Percentiles rank a stretch among this genome's conserved stretches.
Evolutionary conservation across 1,140 invertebrate genomes (phyloP).

Genomic region (Philopotamus ludificatus): DNA sequence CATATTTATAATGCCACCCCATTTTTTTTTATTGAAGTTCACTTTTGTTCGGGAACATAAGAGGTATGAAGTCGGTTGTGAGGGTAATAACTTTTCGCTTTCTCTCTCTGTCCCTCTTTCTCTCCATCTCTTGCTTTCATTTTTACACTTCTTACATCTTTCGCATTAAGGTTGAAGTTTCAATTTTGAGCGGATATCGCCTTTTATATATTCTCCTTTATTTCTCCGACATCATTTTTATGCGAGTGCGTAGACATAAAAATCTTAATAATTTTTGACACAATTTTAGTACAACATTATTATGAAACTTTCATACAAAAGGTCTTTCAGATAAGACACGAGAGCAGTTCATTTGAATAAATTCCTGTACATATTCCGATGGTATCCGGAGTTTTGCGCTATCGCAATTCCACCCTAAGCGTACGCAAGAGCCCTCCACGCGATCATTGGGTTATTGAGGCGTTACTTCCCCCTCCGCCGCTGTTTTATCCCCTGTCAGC

Average conservation of each 20-base stretch:
- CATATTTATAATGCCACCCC: too few species aligned
- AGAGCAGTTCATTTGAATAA: not conserved
- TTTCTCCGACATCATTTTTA: conserved; percentile 11
- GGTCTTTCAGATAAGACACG: too few species aligned
- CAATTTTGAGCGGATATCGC: conserved; percentile 22
- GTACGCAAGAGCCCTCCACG: not conserved
- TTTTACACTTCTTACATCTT: conserved; percentile 22
- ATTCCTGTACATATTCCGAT: not conserved
- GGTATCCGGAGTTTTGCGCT: not conserved
- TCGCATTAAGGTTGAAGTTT: conserved; percentile 17
- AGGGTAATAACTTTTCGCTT: conserved; percentile 21
- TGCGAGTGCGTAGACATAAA: too few species aligned
- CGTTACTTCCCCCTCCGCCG: not conserved
- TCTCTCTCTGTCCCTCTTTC: too few species aligned
- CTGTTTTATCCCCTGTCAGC: not conserved
- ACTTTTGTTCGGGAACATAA: conserved; percentile 1
- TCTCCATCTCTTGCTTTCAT: not conserved
- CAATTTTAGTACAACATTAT: not conserved
- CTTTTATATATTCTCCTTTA: conserved; percentile 10
- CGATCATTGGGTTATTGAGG: conserved; percentile 7
- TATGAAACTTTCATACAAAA: too few species aligned
- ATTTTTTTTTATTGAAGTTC: too few species aligned
- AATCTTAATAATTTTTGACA: not conserved
- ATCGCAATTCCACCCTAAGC: not conserved
- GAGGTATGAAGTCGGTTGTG: conserved; percentile 5